Evolutionary conservation across 2,888 invertebrate species (phyloP).

Genomic region (Pterostichus niger): DNA sequence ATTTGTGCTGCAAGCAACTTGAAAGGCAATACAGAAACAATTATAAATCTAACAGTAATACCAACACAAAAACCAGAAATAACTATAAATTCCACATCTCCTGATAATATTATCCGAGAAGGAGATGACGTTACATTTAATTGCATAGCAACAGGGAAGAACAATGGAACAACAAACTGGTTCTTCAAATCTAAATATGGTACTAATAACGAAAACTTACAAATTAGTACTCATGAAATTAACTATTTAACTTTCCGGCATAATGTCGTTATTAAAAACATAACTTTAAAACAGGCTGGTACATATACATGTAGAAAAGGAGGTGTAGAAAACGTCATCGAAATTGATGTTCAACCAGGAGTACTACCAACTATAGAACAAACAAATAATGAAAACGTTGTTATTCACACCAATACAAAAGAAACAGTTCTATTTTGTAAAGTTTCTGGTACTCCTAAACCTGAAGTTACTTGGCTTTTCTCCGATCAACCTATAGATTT

Average conservation of each 20-base stretch:
- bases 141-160: constrained; percentile 10
- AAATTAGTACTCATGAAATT: neutral
- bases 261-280: neutral
- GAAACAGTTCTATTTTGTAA: constrained; percentile 16
- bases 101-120: constrained; percentile 22
- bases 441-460: constrained; percentile 30
- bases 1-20: constrained; percentile 1
- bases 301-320: neutral
- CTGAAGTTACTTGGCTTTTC: constrained; percentile 8
- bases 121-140: neutral
- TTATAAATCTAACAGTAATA: constrained; percentile 6
- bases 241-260: neutral
- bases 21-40: neutral
- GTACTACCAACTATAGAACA: neutral
- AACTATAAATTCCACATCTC: constrained; percentile 1
- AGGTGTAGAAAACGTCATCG: neutral
- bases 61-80: constrained; percentile 26
- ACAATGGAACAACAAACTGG: neutral
- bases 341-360: neutral
- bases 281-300: constrained; percentile 7
- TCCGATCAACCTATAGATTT: neutral
- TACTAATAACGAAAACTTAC: neutral
- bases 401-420: neutral
- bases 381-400: constrained; percentile 2
- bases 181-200: neutral